Conservation (phyloP, 2,888 invertebrate species). For the Drosophila hamatofila region DNA sequence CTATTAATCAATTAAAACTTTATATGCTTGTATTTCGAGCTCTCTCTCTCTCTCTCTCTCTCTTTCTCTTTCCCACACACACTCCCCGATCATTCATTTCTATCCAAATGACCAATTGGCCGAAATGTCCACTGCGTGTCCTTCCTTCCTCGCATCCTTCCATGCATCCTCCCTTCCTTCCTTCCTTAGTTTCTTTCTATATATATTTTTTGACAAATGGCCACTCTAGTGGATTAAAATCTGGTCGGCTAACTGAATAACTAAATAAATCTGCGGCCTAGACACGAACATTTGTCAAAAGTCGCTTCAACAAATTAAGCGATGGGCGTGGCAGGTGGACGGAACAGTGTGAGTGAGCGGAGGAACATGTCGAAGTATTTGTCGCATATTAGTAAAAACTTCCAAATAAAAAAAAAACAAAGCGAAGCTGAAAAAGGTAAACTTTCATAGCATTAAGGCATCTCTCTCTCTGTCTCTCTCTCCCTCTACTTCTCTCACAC, state of each 20-base stretch:
- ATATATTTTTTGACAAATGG: conserved; percentile 79
- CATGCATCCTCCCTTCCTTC: conserved; percentile 39
- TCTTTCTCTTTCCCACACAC: neutral
- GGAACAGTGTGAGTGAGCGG: neutral
- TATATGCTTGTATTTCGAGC: neutral
- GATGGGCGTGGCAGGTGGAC: neutral
- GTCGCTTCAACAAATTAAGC: conserved; percentile 20
- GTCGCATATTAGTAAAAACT: conserved; percentile 51
- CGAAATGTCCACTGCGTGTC: neutral
- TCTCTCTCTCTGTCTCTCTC: conserved; percentile 3
- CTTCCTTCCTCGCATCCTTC: neutral
- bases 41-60: neutral
- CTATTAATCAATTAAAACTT: neutral
- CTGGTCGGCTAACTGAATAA: conserved; percentile 56
- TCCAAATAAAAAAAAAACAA: conserved; percentile 11
- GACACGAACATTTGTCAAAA: conserved; percentile 64
- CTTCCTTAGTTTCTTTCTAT: neutral
- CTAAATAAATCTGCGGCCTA: conserved; percentile 65
- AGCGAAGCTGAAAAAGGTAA: conserved; percentile 6
- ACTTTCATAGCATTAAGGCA: conserved; percentile 2
- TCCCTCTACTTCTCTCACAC: neutral
- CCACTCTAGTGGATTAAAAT: conserved; percentile 85
- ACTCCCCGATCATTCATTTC: neutral
- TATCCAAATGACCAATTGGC: neutral
- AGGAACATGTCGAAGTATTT: conserved; percentile 17